Evolutionary conservation across 2,797 vertebrate species (phyloP).

Genomic region (Lacerta bilineata): DNA sequence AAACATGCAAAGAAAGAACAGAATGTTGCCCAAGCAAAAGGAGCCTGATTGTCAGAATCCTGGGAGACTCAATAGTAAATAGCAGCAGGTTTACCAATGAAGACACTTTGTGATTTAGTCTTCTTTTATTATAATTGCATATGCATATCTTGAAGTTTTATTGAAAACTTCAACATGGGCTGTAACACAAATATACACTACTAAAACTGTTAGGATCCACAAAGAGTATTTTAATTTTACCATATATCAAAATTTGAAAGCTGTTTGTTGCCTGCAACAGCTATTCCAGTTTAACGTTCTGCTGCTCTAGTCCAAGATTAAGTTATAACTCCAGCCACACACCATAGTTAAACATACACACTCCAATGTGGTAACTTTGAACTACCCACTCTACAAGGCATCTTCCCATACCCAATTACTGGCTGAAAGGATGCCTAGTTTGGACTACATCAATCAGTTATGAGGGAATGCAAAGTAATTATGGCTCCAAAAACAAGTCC

Average conservation of each 20-base stretch:
- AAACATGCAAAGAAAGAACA: slow-evolving; percentile 58
- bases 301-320: background rate
- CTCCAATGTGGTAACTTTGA: background rate
- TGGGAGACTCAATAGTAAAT: slow-evolving; percentile 14
- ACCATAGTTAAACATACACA: background rate
- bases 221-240: slow-evolving; percentile 4
- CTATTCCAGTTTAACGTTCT: background rate
- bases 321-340: background rate
- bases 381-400: rapidly evolving
- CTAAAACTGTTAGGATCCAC: background rate
- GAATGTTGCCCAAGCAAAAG: slow-evolving; percentile 45
- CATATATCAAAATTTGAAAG: background rate
- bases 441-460: background rate
- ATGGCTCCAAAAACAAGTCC: background rate
- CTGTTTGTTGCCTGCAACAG: background rate
- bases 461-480: background rate
- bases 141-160: background rate
- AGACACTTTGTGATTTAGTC: background rate
- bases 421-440: background rate
- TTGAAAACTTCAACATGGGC: background rate
- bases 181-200: background rate
- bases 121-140: background rate
- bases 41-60: slow-evolving; percentile 36
- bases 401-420: rapidly evolving
- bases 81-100: slow-evolving; percentile 34